Evolutionary conservation across 2,797 vertebrate species (phyloP), one percentile per base, ranked within the genome.

Genomic region (Periophthalmus magnuspinnatus): DNA sequence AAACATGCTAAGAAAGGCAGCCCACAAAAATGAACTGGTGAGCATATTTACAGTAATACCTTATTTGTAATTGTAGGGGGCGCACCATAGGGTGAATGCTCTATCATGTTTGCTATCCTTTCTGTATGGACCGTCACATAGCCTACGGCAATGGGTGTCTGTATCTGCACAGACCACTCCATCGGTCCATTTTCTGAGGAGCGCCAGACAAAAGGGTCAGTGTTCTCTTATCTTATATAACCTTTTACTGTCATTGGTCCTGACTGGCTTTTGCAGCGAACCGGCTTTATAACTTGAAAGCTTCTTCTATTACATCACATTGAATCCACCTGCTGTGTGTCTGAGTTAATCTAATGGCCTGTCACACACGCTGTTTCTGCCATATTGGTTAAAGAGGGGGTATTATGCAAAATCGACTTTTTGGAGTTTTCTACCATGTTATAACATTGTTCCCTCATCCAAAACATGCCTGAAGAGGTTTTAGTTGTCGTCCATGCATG

Each of bases 151-250:
- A 33, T 1, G n/a, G n/a, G 21, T 24, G 52, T 41, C 38, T 3
- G 10, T 41, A 5, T 45, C 13, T 45, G 41, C 41, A 6, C 41
- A 45, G 41, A 59, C 28, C 34, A 19, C 32, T 2, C 57, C 57
- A 19, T 45, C 41, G 4, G 13, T 9, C 34, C 22, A 21, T 61
- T 61, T 61, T 17, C 19, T 33, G 8, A n/a, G 41, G 41, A 45
- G 13, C 41, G 21, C 36, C 10, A 59, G 62, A 50, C 45, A 19
- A 65, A 50, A 48, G 47, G 45, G 24, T n/a, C 45, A 65, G 24
- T 50, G 24, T 50, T 19, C 62, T 50, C 45, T 33, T 65, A 50
- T 65, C 63, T 65, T 65, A 50, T 50, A 65, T 65, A 65, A 65
- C 45, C 45, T 65, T n/a, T 65, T 50, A 65, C 45, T 33, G 63